phyloP scores from a whole-genome alignment of 2,113 vertebrate species.

The Uropsilus gracilis region DNA sequence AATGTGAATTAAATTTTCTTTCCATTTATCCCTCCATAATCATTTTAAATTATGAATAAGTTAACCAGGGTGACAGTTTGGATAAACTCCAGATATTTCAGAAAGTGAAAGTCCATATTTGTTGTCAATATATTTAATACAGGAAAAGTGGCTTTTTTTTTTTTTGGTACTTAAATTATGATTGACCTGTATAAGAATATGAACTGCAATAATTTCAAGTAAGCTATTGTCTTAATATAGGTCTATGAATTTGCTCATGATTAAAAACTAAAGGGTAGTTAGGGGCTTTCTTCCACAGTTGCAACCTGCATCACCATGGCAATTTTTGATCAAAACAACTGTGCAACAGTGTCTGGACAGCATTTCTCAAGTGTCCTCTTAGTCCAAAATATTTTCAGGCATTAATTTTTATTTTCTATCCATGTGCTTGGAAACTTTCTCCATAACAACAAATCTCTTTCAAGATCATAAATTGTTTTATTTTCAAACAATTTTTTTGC shows the following conservation, averaged over 20 bases:
- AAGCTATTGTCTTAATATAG: not conserved
- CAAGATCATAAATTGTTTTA: not conserved
- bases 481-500: not conserved
- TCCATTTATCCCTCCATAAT: not conserved
- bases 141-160: not conserved
- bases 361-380: not conserved
- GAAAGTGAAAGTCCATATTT: not conserved
- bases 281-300: not conserved
- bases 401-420: not conserved
- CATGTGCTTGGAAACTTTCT: conserved; percentile 2
- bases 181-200: not conserved
- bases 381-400: not conserved
- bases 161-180: not conserved
- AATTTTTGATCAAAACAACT: not conserved
- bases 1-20: conserved; percentile 30
- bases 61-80: not conserved
- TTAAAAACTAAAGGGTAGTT: too few species aligned
- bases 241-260: not conserved
- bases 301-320: not conserved
- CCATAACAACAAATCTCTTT: not conserved
- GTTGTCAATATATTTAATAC: not conserved
- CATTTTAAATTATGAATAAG: conserved; percentile 36
- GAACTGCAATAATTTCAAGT: not conserved
- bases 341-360: not conserved
- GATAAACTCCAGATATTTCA: not conserved